Base-by-base conservation (phyloP, 2,797 vertebrate species). In the Pristis pectinata region DNA sequence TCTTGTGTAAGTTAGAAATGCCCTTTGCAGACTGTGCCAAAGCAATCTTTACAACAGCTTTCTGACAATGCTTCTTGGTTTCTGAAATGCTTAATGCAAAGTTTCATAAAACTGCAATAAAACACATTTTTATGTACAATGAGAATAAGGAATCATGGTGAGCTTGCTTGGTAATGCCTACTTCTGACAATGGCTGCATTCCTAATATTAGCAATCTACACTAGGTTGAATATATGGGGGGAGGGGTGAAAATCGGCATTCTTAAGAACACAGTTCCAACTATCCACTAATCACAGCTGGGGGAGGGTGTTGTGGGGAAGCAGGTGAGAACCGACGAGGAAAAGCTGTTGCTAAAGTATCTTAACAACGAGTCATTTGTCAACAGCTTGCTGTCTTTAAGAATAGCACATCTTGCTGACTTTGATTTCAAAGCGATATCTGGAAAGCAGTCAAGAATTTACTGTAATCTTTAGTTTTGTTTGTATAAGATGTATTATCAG, bases 291-390 rank as follows among this genome's bases (percentile, higher is more conserved):
- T 67, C 87, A 37, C 61, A 67, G 61, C 87, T 67, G n/a, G 59
- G 19, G 87, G 37, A 91, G n/a, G 59, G n/a, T 17, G 37, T 34
- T 41, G n/a, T 64, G 61, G 59, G n/a, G 6, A 74, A 22, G 70
- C 70, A 74, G 24, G 22, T 24, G 70, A 74, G 24, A 74, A 74
- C 70, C 8, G 70, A 91, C 8, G 37, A 91, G 59, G n/a, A 9
- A 91, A 91, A 59, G 41, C 59, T 67, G 87, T n/a, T 91, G n/a
- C 59, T 89, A 91, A 41, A 67, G 67, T 64, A 19, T 91, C n/a
- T 19, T 91, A 37, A 37, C n/a, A 91, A 3, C 24, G 34, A 91
- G 37, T 19, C 22, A 91, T 15, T 4, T 67, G 61, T 41, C n/a
- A 41, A 91, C 7, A 13, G 34, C 3, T 67, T 91, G 87, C 61